Evolutionary conservation across 2,888 invertebrate species (phyloP), one percentile per base, ranked within the genome.

Genomic region (Quadriops clusia): DNA sequence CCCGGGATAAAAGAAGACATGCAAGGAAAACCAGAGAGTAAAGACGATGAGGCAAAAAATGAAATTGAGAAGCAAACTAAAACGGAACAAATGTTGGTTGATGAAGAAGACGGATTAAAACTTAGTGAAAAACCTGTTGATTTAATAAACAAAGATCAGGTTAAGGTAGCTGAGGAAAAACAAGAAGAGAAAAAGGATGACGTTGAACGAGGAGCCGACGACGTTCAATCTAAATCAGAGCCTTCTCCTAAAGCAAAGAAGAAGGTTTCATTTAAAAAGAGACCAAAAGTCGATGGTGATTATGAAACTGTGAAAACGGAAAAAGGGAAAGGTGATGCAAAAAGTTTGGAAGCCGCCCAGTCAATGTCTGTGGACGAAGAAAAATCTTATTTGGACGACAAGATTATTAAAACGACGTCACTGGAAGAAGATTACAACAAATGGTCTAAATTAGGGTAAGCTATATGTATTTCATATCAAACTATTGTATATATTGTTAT

Each of bases 361-460:
- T 51, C 51, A n/a, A 53, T 53, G 50, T 51, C 52, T 5, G 46
- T 46, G 33, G 54, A 53, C 18, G 55, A 55, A 40, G 50, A 53
- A 38, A 50, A 51, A 34, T 38, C 41, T 10, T 50, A 54, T 43
- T 41, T 55, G 35, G 53, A 55, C 33, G 44, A 53, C 9, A 51
- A 52, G 27, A 47, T 54, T 11, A 40, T 51, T 9, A 54, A 57
- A 33, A 47, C 36, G 22, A 50, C 50, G 18, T 53, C 56, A 21
- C 38, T 54, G 17, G 58, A 57, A 37, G 56, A 60, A 30, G 55
- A 57, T 33, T 50, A 50, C 36, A 54, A 54, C 36, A 54, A 55
- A 53, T 60, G 60, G 60, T 61, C 60, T 38, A 57, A 56, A 54
- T 44, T 49, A 49, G 54, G 51, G 62, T 62, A 49, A 55, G 60